Evolutionary conservation across 2,113 vertebrate species (phyloP).

Genomic region (Myotis brandtii): DNA sequence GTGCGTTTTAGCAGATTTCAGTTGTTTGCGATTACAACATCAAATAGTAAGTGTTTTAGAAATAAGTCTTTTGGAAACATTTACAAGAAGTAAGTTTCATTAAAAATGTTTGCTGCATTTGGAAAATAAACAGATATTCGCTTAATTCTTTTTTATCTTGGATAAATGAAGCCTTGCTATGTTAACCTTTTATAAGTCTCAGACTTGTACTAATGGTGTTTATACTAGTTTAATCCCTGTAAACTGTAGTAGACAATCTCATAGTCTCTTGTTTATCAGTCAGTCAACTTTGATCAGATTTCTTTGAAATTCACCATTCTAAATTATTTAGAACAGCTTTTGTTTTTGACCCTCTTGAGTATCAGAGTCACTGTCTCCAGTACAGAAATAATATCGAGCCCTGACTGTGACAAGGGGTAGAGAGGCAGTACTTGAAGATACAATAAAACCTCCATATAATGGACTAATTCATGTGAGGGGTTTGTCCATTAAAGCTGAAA

Average conservation of each 20-base stretch:
- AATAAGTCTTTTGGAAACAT: slow-evolving; percentile 34
- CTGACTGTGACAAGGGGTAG: background rate
- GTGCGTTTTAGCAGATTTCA: background rate
- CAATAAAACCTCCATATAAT: background rate
- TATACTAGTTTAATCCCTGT: background rate
- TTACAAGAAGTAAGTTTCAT: background rate
- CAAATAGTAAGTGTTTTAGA: background rate
- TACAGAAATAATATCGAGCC: background rate
- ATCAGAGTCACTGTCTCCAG: background rate
- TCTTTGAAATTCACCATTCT: slow-evolving; percentile 27
- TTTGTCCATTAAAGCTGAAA: background rate
- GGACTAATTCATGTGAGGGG: background rate
- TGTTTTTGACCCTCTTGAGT: background rate
- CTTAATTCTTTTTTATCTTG: slow-evolving; percentile 38
- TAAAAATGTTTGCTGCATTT: slow-evolving; percentile 17
- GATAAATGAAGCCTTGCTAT: background rate
- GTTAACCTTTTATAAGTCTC: background rate
- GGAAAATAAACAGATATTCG: slow-evolving; percentile 29
- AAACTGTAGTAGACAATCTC: background rate
- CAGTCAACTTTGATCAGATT: slow-evolving; percentile 14
- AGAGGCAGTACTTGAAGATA: background rate
- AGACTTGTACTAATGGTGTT: slow-evolving; percentile 3
- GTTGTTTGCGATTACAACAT: background rate
- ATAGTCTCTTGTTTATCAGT: background rate
- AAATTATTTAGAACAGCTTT: background rate